Evolutionary conservation across 2,113 vertebrate genomes (phyloP).

Genomic region (Corythaixoides concolor): DNA sequence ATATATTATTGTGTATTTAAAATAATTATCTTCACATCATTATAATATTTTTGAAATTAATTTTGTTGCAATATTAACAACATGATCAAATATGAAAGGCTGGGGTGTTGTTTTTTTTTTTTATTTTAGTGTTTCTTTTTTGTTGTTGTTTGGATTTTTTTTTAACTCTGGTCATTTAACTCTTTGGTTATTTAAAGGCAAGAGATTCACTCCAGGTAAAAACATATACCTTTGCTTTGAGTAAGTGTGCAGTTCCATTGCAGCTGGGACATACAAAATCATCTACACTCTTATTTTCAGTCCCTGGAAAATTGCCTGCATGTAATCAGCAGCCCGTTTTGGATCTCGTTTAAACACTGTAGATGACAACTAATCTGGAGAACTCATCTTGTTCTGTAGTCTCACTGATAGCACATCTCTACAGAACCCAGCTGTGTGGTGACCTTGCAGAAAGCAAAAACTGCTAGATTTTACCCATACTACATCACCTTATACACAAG

Average conservation of each 20-base stretch:
- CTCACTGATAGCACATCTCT: neutral
- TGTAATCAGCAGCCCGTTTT: neutral
- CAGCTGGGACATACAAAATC: neutral
- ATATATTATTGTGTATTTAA: neutral
- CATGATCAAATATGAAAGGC: neutral
- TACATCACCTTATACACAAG: neutral
- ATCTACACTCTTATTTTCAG: neutral
- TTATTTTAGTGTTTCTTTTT: no score
- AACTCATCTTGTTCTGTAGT: neutral
- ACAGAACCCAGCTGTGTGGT: neutral
- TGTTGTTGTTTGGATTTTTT: neutral
- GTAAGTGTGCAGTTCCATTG: neutral
- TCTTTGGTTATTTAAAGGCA: neutral
- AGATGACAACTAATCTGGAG: neutral
- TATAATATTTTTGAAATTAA: neutral
- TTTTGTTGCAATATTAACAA: neutral
- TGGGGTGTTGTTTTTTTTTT: no score
- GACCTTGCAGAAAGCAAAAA: neutral
- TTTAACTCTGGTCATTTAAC: neutral
- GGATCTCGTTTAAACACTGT: neutral
- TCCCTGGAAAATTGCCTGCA: neutral
- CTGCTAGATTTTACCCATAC: neutral
- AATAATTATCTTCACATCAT: neutral
- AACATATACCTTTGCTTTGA: accelerated
- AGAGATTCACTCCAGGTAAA: neutral